These are phyloP conservation scores for Alfaro cultratus DNA, from an alignment of 2,797 vertebrate genomes.

Conservation along the genomic window DNA sequence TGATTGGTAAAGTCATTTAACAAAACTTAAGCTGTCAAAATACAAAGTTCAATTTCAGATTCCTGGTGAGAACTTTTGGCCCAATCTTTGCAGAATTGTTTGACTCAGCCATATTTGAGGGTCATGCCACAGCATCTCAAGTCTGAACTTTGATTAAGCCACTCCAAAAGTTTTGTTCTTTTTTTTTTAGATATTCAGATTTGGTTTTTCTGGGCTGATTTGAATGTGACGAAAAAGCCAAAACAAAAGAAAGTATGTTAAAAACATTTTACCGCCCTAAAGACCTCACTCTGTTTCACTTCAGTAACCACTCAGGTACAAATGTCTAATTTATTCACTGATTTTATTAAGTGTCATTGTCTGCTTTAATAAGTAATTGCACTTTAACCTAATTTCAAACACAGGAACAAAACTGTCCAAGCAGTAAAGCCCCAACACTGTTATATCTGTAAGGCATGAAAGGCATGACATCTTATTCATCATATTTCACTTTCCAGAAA, in stretches of 20 bases:
- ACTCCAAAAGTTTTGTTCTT: too few species aligned
- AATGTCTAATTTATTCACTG: neutral
- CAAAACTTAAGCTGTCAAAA: too few species aligned
- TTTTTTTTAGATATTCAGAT: too few species aligned
- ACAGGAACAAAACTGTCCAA: neutral
- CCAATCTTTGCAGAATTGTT: too few species aligned
- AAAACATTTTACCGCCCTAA: neutral
- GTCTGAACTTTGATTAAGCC: too few species aligned
- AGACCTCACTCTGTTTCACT: neutral
- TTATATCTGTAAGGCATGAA: neutral
- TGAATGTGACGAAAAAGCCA: neutral
- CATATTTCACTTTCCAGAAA: conserved; percentile 32
- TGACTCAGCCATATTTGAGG: too few species aligned
- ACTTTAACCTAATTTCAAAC: neutral
- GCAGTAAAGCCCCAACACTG: conserved; percentile 8
- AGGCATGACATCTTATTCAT: conserved; percentile 36
- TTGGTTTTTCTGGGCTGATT: neutral
- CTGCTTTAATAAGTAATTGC: neutral
- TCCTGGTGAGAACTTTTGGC: too few species aligned
- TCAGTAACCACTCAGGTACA: neutral
- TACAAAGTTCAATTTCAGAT: too few species aligned
- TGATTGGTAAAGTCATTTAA: too few species aligned
- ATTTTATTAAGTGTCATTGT: neutral
- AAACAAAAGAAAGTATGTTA: neutral
- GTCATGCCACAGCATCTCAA: too few species aligned